Conservation (phyloP, 1,140 invertebrate genomes). For the Papilio machaon region DNA sequence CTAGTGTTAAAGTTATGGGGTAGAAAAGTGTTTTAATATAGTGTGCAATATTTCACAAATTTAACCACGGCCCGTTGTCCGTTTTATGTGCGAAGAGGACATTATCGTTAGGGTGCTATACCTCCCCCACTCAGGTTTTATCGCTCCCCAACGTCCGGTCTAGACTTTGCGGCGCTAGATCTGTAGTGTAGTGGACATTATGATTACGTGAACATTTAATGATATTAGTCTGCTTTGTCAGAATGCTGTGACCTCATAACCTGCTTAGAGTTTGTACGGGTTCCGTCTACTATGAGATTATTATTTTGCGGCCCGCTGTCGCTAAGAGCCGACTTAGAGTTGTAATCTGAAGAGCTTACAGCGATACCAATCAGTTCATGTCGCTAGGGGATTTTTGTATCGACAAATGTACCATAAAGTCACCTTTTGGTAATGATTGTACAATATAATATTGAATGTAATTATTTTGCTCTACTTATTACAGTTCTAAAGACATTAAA, state of each 20-base stretch:
- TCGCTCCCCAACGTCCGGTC: constrained; percentile 43
- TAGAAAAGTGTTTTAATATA: background rate
- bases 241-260: constrained; percentile 33
- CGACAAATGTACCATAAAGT: background rate
- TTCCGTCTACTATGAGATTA: constrained; percentile 38
- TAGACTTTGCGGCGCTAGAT: constrained; percentile 44
- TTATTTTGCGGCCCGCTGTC: constrained; percentile 16
- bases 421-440: background rate
- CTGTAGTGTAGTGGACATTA: constrained; percentile 19
- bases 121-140: constrained; percentile 32
- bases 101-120: constrained; percentile 2
- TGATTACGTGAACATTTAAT: constrained; percentile 33
- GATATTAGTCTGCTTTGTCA: constrained; percentile 29
- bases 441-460: background rate
- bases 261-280: constrained; percentile 31
- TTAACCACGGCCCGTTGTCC: constrained; percentile 1
- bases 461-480: background rate
- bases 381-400: constrained; percentile 17
- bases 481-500: no score
- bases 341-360: constrained; percentile 29
- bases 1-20: background rate
- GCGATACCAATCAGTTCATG: constrained; percentile 20
- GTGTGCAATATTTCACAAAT: constrained; percentile 5
- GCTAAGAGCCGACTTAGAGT: constrained; percentile 21
- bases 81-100: constrained; percentile 29